Evolutionary conservation across 2,888 invertebrate genomes (phyloP).

Genomic region (Brachypalpus laphriformis): DNA sequence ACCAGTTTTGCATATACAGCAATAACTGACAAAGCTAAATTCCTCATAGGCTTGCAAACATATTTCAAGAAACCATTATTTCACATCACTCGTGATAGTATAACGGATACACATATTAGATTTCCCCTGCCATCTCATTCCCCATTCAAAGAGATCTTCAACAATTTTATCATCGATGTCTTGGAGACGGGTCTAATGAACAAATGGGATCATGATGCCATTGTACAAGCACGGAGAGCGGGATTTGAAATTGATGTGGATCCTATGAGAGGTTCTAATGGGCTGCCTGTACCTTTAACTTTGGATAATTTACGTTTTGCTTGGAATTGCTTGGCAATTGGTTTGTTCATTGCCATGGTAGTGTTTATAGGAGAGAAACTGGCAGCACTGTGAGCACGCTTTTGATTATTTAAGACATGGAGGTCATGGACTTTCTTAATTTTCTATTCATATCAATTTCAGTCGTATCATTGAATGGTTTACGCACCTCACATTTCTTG

Average conservation of each 20-base stretch:
- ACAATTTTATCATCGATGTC: slow-evolving; percentile 11
- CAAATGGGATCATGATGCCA: slow-evolving; percentile 30
- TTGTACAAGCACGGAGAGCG: neutral
- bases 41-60: slow-evolving; percentile 20
- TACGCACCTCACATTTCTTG: too few relatives aligned
- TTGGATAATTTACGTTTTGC: slow-evolving; percentile 8
- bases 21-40: neutral
- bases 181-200: slow-evolving; percentile 34
- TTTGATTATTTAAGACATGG: too few relatives aligned
- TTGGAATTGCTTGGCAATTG: slow-evolving; percentile 27
- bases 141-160: slow-evolving; percentile 25
- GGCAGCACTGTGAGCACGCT: neutral
- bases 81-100: slow-evolving; percentile 7
- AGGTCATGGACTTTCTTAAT: too few relatives aligned
- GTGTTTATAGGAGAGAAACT: slow-evolving; percentile 13
- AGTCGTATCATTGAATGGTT: too few relatives aligned
- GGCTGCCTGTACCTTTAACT: too few relatives aligned
- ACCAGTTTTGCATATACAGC: slow-evolving; percentile 27
- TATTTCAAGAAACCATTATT: slow-evolving; percentile 3
- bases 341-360: neutral
- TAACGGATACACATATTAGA: slow-evolving; percentile 4
- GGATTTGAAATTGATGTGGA: neutral
- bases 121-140: slow-evolving; percentile 26
- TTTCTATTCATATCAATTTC: too few relatives aligned
- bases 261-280: too few relatives aligned